A percentile compares a stretch with the other conserved stretches of the same genome.
Evolutionary conservation across 2,113 vertebrate genomes (phyloP).

Genomic region (Gallinago undulata): DNA sequence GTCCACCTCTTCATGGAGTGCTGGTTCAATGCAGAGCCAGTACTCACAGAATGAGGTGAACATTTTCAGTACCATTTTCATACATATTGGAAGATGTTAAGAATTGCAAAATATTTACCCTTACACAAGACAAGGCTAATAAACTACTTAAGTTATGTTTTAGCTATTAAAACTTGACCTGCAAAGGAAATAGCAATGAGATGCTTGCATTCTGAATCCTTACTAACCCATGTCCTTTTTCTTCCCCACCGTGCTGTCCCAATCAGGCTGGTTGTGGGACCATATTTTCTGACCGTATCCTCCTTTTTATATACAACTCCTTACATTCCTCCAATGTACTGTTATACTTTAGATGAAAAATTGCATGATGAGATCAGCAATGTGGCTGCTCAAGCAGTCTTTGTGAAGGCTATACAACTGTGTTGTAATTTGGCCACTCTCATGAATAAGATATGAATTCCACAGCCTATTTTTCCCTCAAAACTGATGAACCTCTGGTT

Average conservation of each 20-base stretch:
- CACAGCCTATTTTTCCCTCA: neutral
- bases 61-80: neutral
- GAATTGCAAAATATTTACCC: neutral
- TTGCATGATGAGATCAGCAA: neutral
- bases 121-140: neutral
- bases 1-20: neutral
- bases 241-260: neutral
- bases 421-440: neutral
- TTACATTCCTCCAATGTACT: neutral
- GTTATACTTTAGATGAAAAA: neutral
- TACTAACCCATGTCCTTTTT: rapidly evolving
- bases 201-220: neutral
- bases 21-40: neutral
- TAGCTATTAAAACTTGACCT: neutral
- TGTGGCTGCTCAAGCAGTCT: neutral
- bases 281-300: neutral
- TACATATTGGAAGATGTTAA: rapidly evolving
- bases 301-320: neutral
- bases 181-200: neutral
- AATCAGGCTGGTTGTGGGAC: neutral
- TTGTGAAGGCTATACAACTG: neutral
- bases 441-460: neutral
- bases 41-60: neutral
- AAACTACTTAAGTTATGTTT: neutral
- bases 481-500: neutral